A percentile compares a stretch with the other conserved stretches of the same genome.
Evolutionary conservation across 2,888 invertebrate genomes (phyloP).

Genomic region (Caprella mutica): DNA sequence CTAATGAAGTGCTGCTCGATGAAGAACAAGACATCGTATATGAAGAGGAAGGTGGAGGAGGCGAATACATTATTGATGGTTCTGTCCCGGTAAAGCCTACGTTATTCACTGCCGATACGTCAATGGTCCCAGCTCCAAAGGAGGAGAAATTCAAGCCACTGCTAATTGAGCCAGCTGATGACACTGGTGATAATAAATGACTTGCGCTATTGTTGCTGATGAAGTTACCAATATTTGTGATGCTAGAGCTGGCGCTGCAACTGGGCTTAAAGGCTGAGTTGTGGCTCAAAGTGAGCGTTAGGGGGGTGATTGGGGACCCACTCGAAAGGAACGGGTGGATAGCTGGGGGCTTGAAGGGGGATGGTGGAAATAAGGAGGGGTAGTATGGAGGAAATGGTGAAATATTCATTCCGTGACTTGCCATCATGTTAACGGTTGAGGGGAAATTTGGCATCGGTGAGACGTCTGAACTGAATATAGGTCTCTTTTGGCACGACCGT

Average conservation of each 20-base stretch:
- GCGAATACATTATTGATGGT: not conserved
- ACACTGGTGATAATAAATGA: too few species aligned
- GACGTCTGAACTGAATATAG: constrained; percentile 27
- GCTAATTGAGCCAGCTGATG: too few species aligned
- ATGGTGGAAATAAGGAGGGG: constrained; percentile 26
- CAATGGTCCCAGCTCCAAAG: not conserved
- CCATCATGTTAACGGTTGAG: constrained; percentile 17
- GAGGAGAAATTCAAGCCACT: not conserved
- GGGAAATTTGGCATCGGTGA: constrained; percentile 16
- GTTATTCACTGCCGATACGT: not conserved
- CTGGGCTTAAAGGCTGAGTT: constrained; percentile 33
- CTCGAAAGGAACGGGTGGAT: constrained; percentile 22
- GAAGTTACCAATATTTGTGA: constrained; percentile 2
- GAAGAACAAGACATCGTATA: constrained; percentile 1
- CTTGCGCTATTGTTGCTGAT: not conserved
- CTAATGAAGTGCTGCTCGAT: too few species aligned
- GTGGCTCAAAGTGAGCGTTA: constrained; percentile 27
- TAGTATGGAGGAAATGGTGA: constrained; percentile 28
- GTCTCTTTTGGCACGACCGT: constrained; percentile 41
- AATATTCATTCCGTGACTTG: constrained; percentile 8
- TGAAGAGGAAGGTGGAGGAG: too few species aligned
- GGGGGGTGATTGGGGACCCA: constrained; percentile 27
- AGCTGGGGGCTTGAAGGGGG: constrained; percentile 23
- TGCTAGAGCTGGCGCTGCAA: not conserved
- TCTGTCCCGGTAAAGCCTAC: too few species aligned